Evolutionary conservation across 2,113 vertebrate species (phyloP), one percentile per base, ranked within the genome.

Genomic region (Campylomormyrus tamandua): DNA sequence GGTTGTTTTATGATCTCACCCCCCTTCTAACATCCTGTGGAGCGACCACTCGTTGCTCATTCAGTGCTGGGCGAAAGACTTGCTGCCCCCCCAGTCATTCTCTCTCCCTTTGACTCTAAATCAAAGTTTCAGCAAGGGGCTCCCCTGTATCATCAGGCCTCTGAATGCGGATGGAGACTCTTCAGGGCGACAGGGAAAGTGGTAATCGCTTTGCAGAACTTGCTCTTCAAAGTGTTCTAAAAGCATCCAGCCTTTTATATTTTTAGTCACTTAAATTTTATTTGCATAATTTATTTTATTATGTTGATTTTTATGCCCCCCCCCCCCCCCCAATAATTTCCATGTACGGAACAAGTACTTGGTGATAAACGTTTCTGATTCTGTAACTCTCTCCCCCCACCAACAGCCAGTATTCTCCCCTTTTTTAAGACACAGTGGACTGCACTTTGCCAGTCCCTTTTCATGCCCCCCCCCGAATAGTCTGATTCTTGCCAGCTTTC

Each of bases 91-190:
- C 92, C 88, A 15, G 53, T 11, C 5, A 39, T 52, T 70, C 48
- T 58, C 90, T 58, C 70, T 88, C 49, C 58, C 19, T 56, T 84
- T 77, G 53, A 87, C 88, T 83, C 87, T 66, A 80, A 91, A 90
- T 87, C 46, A 91, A 88, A 91, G 66, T 77, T 77, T 19, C 31
- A 2, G 70, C 3, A 3, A 39, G 13, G 31, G 10, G 31, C 70
- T 39, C 31, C 0, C 0, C 27, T 5, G 31, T 74, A 35, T 17
- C 31, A 17, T 17, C 58, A 3, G 31, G 31, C 13, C 70, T 77
- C 31, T 74, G 70, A 77, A 77, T 39, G 31, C 31, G 13, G 31
- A 13, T n/a, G n/a, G 13, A n/a, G 62, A 4, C 62, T 31, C 9
- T 31, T 17, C 31, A 17, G 31, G 70, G 70, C 4, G 0, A 0